A percentile compares a stretch with the other conserved stretches of the same genome.
These are phyloP conservation scores for Apomyelois bistriatella DNA, from an alignment of 2,888 invertebrate genomes.

Conservation along the genomic window DNA sequence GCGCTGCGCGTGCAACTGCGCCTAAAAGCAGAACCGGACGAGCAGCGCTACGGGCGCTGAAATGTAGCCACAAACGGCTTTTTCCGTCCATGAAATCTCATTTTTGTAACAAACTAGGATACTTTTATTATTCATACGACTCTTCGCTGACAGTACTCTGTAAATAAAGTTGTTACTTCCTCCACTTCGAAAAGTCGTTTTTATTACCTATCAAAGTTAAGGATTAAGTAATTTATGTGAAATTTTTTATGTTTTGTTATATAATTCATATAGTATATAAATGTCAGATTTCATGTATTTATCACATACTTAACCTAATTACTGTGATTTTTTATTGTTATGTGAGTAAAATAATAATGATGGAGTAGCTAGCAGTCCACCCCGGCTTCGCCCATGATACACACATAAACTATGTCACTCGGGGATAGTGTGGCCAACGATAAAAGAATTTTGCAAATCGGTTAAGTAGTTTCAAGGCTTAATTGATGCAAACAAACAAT, in stretches of 20 bases:
- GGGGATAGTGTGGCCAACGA: no score
- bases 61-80: slow-evolving; percentile 20
- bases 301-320: not conserved
- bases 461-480: no score
- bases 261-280: slow-evolving; percentile 35
- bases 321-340: not conserved
- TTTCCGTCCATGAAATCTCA: slow-evolving; percentile 46
- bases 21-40: slow-evolving; percentile 44
- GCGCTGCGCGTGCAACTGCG: slow-evolving; percentile 88
- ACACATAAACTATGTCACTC: no score
- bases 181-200: slow-evolving; percentile 46
- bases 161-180: slow-evolving; percentile 62
- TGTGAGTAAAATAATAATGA: not conserved
- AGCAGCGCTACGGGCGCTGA: slow-evolving; percentile 16
- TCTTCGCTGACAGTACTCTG: slow-evolving; percentile 46
- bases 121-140: slow-evolving; percentile 24
- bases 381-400: no score
- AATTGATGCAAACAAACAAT: no score
- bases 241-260: slow-evolving; percentile 48
- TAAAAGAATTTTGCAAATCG: no score
- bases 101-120: slow-evolving; percentile 28
- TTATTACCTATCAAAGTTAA: slow-evolving; percentile 45
- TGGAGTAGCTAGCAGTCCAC: no score
- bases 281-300: slow-evolving; percentile 28
- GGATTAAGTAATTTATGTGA: slow-evolving; percentile 39